Base-by-base conservation (phyloP, 92 coral and sea anemone genomes). In the Pocillopora meandrina region DNA sequence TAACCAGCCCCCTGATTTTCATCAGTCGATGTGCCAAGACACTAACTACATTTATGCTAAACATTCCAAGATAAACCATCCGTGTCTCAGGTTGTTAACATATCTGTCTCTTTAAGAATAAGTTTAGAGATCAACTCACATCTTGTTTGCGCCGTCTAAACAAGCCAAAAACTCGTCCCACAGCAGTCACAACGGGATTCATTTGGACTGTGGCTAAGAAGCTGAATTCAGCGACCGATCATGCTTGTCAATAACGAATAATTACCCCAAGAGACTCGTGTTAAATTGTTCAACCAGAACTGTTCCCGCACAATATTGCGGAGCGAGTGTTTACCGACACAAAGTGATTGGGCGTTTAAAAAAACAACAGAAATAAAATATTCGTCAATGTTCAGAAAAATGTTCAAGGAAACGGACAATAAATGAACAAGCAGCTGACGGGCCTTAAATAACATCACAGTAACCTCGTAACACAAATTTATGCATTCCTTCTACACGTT, bases 161-260 rank as follows among this genome's bases (percentile, higher is more conserved):
- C 55, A 79, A 63, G 64, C 61, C 83, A 66, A 79, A 65, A 23
- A 79, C 83, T 33, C 83, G 83, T 9, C 35, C 21, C 14, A 66
- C 83, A 71, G 71, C 83, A 2, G 65, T 65, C 13, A 31, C 55
- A 5, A 70, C 16, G 17, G 65, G 47, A 33, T 26, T 34, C 85
- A 81, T 56, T 81, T 70, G 21, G 47, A 56, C 11, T 10, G 1
- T 19, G 20, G 57, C 61, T n/a, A 31, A 7, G 49, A 16, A 19
- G 33, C 62, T 52, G 33, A 10, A 17, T 18, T 67, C 56, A 16
- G n/a, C 10, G 59, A 69, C 16, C 76, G 26, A 17, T 60, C 67
- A 69, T 66, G 69, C 26, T 23, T 10, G 59, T n/a, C 75, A 56
- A 57, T 33, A 36, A 15, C n/a, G 12, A 36, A 68, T 68, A 52